phyloP scores from a whole-genome alignment of 2,797 vertebrate genomes.

The Enteromius trimaculatus region DNA sequence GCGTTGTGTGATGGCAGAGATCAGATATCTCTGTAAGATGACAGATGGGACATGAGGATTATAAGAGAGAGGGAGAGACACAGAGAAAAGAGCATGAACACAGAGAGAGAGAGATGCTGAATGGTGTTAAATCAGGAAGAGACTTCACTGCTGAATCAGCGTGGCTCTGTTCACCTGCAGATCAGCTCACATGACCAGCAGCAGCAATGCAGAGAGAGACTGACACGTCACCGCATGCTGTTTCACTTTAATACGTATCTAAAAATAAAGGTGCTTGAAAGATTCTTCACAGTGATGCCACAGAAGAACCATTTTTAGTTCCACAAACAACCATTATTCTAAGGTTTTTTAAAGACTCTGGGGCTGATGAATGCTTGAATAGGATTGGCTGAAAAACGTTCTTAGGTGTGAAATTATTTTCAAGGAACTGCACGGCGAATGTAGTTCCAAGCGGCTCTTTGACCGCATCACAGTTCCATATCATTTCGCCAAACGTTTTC shows the following conservation, averaged over 20 bases:
- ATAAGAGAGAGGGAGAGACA: conserved; percentile 9
- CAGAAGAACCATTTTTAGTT: no score
- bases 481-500: no score
- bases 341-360: no score
- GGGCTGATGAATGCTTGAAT: no score
- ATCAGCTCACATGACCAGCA: conserved; percentile 76
- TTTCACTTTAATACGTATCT: not conserved
- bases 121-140: conserved; percentile 54
- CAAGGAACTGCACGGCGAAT: no score
- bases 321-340: no score
- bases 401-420: no score
- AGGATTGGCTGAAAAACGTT: no score
- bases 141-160: conserved; percentile 78
- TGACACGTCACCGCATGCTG: not conserved
- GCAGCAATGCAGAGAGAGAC: conserved; percentile 69
- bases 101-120: conserved; percentile 63
- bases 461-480: no score
- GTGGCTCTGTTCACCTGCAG: conserved; percentile 73
- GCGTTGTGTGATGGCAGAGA: not conserved
- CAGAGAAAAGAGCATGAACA: conserved; percentile 2
- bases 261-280: no score
- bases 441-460: no score
- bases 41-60: not conserved
- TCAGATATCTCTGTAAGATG: not conserved
- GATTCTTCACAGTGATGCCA: no score